Percentiles rank a stretch among this genome's conserved stretches.
Evolutionary conservation across 2,888 invertebrate genomes (phyloP).

Genomic region (Platycheirus albimanus): DNA sequence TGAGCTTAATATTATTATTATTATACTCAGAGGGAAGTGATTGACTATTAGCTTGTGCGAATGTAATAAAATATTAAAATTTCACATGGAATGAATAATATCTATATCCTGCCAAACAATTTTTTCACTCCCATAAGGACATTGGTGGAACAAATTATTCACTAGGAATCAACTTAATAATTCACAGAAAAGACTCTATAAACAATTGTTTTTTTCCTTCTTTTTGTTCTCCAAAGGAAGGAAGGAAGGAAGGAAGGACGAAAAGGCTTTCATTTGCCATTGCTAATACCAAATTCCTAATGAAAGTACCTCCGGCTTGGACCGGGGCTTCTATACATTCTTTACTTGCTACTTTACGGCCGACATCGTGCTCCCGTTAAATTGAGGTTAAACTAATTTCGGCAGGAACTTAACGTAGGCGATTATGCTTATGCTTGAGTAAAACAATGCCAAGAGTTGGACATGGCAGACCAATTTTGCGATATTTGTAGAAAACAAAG

Average conservation of each 20-base stretch:
- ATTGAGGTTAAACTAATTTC: slow-evolving; percentile 61
- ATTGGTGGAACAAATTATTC: slow-evolving; percentile 51
- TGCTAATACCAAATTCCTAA: slow-evolving; percentile 16
- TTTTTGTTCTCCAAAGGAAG: background rate
- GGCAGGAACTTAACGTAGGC: slow-evolving; percentile 38
- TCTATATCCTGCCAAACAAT: background rate
- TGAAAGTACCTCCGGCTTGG: slow-evolving; percentile 29
- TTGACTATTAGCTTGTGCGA: background rate
- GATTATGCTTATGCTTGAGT: slow-evolving; percentile 36
- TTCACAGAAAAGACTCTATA: slow-evolving; percentile 47
- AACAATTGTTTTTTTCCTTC: slow-evolving; percentile 44
- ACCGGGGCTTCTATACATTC: background rate
- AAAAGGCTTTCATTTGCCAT: slow-evolving; percentile 1
- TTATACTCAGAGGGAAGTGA: background rate
- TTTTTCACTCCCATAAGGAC: slow-evolving; percentile 36
- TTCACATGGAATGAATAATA: slow-evolving; percentile 26
- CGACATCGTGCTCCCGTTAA: slow-evolving; percentile 4
- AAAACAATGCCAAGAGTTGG: slow-evolving; percentile 14
- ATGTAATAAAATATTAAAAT: slow-evolving; percentile 15
- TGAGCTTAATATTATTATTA: background rate
- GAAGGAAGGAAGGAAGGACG: no score
- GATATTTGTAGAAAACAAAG: background rate
- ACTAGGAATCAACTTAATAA: slow-evolving; percentile 54
- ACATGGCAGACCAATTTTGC: slow-evolving; percentile 13
- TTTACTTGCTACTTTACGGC: background rate